Evolutionary conservation across 2,113 vertebrate genomes (phyloP), one percentile per base, ranked within the genome.

Genomic region (Takifugu bimaculatus): DNA sequence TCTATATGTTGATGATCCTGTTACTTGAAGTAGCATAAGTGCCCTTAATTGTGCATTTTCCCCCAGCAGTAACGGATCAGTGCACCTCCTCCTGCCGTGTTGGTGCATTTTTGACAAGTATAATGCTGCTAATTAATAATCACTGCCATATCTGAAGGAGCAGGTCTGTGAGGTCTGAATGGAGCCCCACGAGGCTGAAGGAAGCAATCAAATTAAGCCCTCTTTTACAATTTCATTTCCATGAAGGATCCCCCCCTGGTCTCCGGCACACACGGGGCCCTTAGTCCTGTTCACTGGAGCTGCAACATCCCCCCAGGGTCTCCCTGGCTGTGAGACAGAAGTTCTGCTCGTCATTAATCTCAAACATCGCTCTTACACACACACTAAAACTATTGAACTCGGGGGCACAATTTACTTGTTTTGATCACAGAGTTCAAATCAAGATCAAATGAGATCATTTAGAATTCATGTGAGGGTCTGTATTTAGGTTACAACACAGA

Each of bases 221-320:
- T 69, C 63, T 81, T 80, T 81, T 70, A 42, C 64, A 79, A 85
- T 80, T 79, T 73, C 56, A 72, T 74, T 84, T 79, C 54, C 57
- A 61, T 25, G 68, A 52, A 5, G 62, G 74, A 77, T 79, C 73
- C 72, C 49, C 50, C 1, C 50, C 1, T 32, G 66, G 62, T 76
- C 82, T 81, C 78, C 84, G 83, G 83, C 81, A 86, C 71, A 50
- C 54, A 71, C 14, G 74, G 80, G 80, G 72, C 80, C 84, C 78
- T 88, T 85, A 78, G 77, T 87, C 79, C 82, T 88, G 89, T 73
- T 85, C 84, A 88, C 28, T 86, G 83, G 76, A 88, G 88, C 87
- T 79, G 83, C 82, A 88, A 85, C 70, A 66, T 73, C 77, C 81
- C 76, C 82, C 65, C 72, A 50, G 84, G 82, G 81, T 65, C 75